These are phyloP conservation scores for Dasysyrphus tricinctus DNA, from an alignment of 2,888 invertebrate species.

Conservation along the genomic window DNA sequence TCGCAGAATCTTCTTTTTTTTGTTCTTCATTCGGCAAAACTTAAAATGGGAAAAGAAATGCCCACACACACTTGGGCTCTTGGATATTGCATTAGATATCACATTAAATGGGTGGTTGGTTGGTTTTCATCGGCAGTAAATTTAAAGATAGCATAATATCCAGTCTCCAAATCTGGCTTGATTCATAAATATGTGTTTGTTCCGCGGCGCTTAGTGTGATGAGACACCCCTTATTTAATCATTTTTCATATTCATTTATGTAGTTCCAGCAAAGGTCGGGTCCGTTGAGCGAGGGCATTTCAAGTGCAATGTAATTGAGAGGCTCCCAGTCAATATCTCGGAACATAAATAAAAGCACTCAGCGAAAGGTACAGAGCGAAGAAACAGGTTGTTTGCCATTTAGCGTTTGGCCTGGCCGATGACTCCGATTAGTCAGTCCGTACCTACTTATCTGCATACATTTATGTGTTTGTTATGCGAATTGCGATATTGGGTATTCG, in stretches of 20 bases:
- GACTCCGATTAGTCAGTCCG: conserved; percentile 27
- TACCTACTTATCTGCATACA: no score
- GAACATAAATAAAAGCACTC: not conserved
- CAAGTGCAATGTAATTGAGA: conserved; percentile 62
- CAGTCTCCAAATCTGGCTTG: conserved; percentile 3
- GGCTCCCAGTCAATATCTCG: not conserved
- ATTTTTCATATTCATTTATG: conserved; percentile 2
- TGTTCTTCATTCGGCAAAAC: conserved; percentile 13
- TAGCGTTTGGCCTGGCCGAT: conserved; percentile 24
- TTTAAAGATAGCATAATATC: conserved; percentile 32
- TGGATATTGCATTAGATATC: conserved; percentile 21
- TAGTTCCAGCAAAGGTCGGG: conserved; percentile 39
- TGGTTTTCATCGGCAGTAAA: conserved; percentile 15
- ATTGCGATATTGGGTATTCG: not conserved
- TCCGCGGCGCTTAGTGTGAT: conserved; percentile 41
- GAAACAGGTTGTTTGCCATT: conserved; percentile 55
- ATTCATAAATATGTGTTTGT: conserved; percentile 15
- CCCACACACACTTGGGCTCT: conserved; percentile 32
- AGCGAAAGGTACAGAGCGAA: not conserved
- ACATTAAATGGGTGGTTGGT: conserved; percentile 43
- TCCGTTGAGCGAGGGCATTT: conserved; percentile 52
- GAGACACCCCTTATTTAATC: conserved; percentile 50
- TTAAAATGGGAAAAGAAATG: conserved; percentile 26
- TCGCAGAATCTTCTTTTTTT: conserved; percentile 51
- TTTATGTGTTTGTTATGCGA: not conserved